A percentile compares a stretch with the other conserved stretches of the same genome.
phyloP scores from a whole-genome alignment of 2,888 invertebrate genomes.

The Lacanobia wlatinum region DNA sequence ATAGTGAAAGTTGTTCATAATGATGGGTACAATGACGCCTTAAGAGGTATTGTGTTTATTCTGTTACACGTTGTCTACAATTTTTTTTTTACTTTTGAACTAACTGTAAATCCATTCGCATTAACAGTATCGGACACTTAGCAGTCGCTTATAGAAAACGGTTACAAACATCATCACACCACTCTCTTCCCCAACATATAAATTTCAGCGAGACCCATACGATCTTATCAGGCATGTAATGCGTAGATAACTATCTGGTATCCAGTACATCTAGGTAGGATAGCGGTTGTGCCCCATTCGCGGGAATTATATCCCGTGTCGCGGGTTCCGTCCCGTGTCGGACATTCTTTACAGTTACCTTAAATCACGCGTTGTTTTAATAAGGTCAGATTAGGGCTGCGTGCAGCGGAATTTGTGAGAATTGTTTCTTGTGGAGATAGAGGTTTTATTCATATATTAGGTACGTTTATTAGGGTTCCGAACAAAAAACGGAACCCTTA shows the following conservation, averaged over 20 bases:
- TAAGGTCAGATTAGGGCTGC: conserved; percentile 47
- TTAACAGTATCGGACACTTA: too few relatives aligned
- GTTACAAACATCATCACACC: conserved; percentile 1
- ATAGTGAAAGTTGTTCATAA: too few relatives aligned
- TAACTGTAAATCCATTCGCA: too few relatives aligned
- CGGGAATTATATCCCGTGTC: conserved; percentile 62
- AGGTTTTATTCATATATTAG: not conserved
- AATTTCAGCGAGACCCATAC: conserved; percentile 6
- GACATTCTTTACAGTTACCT: conserved; percentile 63
- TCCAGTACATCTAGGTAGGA: conserved; percentile 65
- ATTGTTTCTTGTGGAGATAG: conserved; percentile 20
- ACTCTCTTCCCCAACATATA: conserved; percentile 1
- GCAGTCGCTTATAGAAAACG: too few relatives aligned
- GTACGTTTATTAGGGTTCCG: too few relatives aligned
- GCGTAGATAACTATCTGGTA: conserved; percentile 47
- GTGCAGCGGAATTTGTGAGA: conserved; percentile 30
- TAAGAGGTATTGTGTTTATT: too few relatives aligned
- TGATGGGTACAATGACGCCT: too few relatives aligned
- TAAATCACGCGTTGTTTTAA: conserved; percentile 55
- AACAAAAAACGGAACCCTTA: too few relatives aligned
- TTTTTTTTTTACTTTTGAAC: too few relatives aligned
- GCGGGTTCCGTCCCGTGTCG: conserved; percentile 66
- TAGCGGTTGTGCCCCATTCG: conserved; percentile 67
- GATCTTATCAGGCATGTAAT: conserved; percentile 50
- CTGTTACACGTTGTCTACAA: too few relatives aligned